Conservation (phyloP, 37 sponge, comb jelly and placozoan genomes). For the Ephydatia muelleri region DNA sequence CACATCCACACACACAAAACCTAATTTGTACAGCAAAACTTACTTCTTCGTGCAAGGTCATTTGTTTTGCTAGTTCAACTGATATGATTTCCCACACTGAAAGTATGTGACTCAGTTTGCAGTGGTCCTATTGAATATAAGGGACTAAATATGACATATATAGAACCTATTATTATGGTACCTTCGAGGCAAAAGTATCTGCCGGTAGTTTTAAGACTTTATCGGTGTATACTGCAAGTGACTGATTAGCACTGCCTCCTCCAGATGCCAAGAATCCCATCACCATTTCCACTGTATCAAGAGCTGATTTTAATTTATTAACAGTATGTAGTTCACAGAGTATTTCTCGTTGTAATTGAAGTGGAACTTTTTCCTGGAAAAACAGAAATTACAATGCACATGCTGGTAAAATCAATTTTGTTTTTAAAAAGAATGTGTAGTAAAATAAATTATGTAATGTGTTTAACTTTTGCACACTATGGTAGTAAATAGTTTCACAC, state of each 20-base stretch:
- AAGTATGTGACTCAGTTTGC: conserved; percentile 31
- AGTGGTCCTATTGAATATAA: conserved; percentile 23
- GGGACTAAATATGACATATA: not conserved
- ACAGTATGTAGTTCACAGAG: not conserved
- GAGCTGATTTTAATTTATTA: conserved; percentile 23
- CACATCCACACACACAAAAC: not conserved
- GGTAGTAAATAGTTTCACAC: too few species aligned
- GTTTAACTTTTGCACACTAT: too few species aligned
- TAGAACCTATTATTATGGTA: not conserved
- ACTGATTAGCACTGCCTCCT: conserved; percentile 22
- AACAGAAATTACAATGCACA: not conserved
- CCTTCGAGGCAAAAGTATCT: not conserved
- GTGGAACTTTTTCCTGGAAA: conserved; percentile 23
- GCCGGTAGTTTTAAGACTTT: conserved; percentile 8
- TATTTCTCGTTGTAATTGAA: conserved; percentile 22
- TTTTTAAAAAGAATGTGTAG: too few species aligned
- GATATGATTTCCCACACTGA: conserved; percentile 49
- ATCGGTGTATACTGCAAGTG: conserved; percentile 27
- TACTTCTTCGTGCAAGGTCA: not conserved
- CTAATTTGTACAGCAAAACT: not conserved
- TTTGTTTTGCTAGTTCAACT: conserved; percentile 29
- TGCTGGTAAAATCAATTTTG: too few species aligned
- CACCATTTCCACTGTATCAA: conserved; percentile 51
- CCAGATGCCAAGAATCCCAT: conserved; percentile 60
- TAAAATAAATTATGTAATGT: too few species aligned